Base-by-base conservation (phyloP, 2,113 vertebrate species). In the Campylomormyrus numenius region DNA sequence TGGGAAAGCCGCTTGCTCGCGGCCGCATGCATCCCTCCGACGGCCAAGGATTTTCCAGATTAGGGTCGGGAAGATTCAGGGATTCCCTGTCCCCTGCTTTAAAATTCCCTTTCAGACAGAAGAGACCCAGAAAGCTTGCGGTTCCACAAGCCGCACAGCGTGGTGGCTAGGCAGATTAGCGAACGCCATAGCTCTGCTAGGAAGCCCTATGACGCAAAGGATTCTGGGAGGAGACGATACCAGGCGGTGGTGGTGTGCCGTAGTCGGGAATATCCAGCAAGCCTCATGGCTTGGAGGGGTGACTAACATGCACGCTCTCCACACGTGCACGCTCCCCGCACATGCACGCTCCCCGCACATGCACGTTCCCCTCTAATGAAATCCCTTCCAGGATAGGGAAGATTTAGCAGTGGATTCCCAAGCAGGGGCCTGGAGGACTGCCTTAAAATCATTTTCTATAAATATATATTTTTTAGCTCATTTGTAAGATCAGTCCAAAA, bases 401-500 rank as follows among this genome's bases (percentile, higher is more conserved):
- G 90, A 90, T 91, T 90, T 42, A 80, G 91, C 91, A 90, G 90
- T 90, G 27, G 80, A 85, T 92, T 48, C 91, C 90, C 91, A 91
- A 90, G 90, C 85, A 86, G 91, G 85, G 91, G 85, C 27, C 85
- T 48, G 89, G 90, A 91, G 91, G 62, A 66, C 90, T 89, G 89
- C 89, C 90, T 89, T 85, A 88, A 53, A 93, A 87, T 90, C 85
- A 62, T 88, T 93, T 93, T 91, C 91, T 92, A 93, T 92, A 94
- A 94, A 93, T 93, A 94, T 93, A 93, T 92, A 92, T 42, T 7
- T 93, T 93, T 94, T 93, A 94, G 92, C 92, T 91, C 58, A 90
- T 91, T 92, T 92, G 90, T 92, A 91, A 93, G 92, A 92, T 87
- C 58, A 56, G 39, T 93, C 92, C 93, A 94, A 93, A 91, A 94